phyloP scores from a whole-genome alignment of 2,888 invertebrate species.

The Pristionchus maxplancki region DNA sequence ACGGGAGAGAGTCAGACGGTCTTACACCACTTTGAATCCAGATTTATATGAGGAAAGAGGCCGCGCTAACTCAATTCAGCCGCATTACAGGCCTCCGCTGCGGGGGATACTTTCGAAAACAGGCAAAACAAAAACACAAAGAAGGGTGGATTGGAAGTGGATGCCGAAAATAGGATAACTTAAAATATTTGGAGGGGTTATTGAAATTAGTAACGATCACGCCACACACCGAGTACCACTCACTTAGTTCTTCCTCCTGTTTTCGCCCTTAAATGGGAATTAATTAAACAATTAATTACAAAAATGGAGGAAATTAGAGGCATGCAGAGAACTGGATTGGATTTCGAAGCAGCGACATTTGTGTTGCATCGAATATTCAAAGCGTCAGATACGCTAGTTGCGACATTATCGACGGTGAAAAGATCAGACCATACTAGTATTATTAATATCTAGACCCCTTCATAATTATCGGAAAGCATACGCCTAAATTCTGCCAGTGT shows the following conservation, averaged over 20 bases:
- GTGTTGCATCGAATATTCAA: neutral
- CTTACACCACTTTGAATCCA: neutral
- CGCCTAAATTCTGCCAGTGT: too few species aligned
- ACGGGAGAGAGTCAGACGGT: too few species aligned
- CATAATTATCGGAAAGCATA: too few species aligned
- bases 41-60: neutral
- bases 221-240: conserved; percentile 43
- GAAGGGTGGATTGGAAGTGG: neutral
- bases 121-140: neutral
- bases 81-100: neutral
- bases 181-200: neutral
- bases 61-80: conserved; percentile 9
- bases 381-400: too few species aligned
- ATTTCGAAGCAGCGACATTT: neutral
- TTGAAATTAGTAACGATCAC: neutral
- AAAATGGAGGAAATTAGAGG: neutral
- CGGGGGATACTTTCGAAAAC: conserved; percentile 1
- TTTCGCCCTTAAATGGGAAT: conserved; percentile 10
- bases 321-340: conserved; percentile 29
- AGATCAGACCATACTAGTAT: too few species aligned
- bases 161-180: conserved; percentile 7
- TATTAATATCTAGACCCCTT: too few species aligned
- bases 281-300: neutral
- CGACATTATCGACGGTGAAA: too few species aligned
- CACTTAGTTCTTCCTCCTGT: conserved; percentile 51